phyloP scores from a whole-genome alignment of 2,113 vertebrate species.

The Oreocharis arfaki region DNA sequence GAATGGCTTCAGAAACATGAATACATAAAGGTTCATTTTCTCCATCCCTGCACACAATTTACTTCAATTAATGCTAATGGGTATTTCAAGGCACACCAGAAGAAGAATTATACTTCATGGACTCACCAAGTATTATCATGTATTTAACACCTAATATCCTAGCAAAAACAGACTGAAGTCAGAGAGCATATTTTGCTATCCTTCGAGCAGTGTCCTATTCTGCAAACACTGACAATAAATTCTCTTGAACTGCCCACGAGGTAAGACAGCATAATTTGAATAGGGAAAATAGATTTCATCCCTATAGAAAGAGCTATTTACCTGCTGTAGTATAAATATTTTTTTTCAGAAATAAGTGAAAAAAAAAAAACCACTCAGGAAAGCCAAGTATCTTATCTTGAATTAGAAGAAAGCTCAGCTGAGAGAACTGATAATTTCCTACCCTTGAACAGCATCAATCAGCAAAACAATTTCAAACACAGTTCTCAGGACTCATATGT shows the following conservation, averaged over 20 bases:
- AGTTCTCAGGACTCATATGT: background rate
- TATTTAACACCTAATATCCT: background rate
- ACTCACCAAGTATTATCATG: background rate
- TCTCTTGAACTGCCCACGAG: background rate
- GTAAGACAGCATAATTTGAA: background rate
- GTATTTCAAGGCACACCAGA: background rate
- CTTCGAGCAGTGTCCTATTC: background rate
- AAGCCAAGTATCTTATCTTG: background rate
- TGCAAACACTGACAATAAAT: background rate
- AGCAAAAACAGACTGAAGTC: background rate
- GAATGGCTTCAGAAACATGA: conserved; percentile 16
- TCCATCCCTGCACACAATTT: background rate
- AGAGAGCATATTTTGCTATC: background rate
- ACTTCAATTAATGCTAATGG: conserved; percentile 22
- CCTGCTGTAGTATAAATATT: background rate
- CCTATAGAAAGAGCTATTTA: background rate
- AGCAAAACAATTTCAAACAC: background rate
- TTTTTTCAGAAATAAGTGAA: background rate
- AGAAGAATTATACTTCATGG: background rate
- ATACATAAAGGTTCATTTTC: background rate
- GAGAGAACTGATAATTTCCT: background rate
- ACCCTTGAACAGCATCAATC: background rate
- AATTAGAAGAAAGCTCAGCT: background rate
- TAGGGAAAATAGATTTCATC: background rate
- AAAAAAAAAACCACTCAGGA: background rate